phyloP scores from a whole-genome alignment of 1,140 invertebrate genomes.

The Hylaeus anthracinus region DNA sequence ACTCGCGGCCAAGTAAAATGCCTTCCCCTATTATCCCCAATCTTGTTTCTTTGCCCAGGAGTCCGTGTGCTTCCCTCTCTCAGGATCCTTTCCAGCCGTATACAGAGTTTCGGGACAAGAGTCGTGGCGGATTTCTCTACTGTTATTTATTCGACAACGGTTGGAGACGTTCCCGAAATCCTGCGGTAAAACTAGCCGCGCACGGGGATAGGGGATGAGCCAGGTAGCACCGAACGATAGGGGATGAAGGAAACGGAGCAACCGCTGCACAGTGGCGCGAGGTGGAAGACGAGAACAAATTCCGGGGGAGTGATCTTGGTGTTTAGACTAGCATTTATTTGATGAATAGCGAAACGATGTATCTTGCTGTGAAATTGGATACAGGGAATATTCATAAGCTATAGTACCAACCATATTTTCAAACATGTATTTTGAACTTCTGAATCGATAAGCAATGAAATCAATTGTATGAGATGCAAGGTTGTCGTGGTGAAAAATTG shows the following conservation, averaged over 20 bases:
- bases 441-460: too few relatives aligned
- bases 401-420: too few relatives aligned
- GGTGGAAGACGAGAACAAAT: too few relatives aligned
- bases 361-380: too few relatives aligned
- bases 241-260: not conserved
- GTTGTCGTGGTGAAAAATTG: too few relatives aligned
- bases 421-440: too few relatives aligned
- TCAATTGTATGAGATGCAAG: too few relatives aligned
- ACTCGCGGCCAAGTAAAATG: slow-evolving; percentile 27
- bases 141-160: slow-evolving; percentile 44
- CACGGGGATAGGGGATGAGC: not conserved
- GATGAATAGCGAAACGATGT: too few relatives aligned
- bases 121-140: slow-evolving; percentile 31
- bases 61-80: not conserved
- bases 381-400: too few relatives aligned
- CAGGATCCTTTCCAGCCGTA: not conserved
- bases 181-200: not conserved
- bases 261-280: not conserved
- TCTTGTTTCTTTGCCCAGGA: not conserved
- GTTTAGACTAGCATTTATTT: too few relatives aligned
- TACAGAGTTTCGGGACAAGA: slow-evolving; percentile 33
- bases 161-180: not conserved
- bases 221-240: not conserved
- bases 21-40: slow-evolving; percentile 23
- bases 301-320: too few relatives aligned